Percentiles rank a stretch among this genome's conserved stretches.
Evolutionary conservation across 2,797 vertebrate species (phyloP).

Genomic region (Eulemur mongoz): DNA sequence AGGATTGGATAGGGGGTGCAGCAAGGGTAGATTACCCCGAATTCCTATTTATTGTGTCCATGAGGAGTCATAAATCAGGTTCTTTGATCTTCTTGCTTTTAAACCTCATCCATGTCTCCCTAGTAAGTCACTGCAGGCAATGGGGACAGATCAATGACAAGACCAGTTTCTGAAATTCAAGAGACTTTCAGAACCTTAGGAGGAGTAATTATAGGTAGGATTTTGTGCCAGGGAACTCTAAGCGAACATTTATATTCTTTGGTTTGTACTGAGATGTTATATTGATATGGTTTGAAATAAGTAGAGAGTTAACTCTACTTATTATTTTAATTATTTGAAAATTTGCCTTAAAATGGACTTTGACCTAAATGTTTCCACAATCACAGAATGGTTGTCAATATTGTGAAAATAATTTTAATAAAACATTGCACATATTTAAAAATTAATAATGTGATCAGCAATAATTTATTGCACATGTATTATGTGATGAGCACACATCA

Average conservation of each 20-base stretch:
- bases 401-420: constrained; percentile 4
- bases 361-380: not conserved
- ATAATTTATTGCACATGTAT: not conserved
- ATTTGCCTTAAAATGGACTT: constrained; percentile 17
- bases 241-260: not conserved
- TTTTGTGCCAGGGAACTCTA: constrained; percentile 4
- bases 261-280: constrained; percentile 10
- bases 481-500: not conserved
- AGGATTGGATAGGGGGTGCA: not conserved
- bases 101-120: not conserved
- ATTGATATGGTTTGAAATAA: constrained; percentile 43
- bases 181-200: constrained; percentile 31
- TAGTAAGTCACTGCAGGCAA: constrained; percentile 64
- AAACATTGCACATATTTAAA: not conserved
- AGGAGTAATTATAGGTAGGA: constrained; percentile 32
- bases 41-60: not conserved
- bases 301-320: not conserved
- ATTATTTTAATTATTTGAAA: constrained; percentile 9
- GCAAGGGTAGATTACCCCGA: not conserved
- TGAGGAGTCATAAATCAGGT: not conserved
- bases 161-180: constrained; percentile 62
- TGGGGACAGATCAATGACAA: constrained; percentile 58
- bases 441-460: not conserved
- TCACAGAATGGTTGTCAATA: not conserved
- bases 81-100: constrained; percentile 35